These are phyloP conservation scores for Vidua chalybeata DNA, from an alignment of 2,113 vertebrate species.

Conservation along the genomic window DNA sequence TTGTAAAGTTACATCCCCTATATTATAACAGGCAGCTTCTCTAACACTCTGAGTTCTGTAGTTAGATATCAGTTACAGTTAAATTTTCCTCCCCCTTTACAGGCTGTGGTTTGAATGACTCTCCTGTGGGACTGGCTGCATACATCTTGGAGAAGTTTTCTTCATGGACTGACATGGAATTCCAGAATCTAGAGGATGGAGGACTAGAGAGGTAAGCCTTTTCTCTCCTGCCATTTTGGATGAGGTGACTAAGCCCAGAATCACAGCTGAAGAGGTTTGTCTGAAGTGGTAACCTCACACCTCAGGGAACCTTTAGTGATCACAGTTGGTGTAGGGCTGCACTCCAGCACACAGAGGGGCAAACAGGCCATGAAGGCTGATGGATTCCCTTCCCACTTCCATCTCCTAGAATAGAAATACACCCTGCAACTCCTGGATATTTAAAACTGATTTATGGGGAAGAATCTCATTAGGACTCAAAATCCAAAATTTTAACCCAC, in stretches of 20 bases:
- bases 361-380: background rate
- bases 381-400: background rate
- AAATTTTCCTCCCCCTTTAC: background rate
- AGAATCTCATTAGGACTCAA: background rate
- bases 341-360: background rate
- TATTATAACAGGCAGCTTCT: background rate
- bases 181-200: conserved; percentile 72
- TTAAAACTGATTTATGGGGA: background rate
- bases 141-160: conserved; percentile 83
- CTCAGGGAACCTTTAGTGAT: background rate
- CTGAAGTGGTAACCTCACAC: background rate
- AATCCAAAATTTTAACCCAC: background rate
- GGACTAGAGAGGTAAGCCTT: conserved; percentile 72
- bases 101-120: conserved; percentile 79
- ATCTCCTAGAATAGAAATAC: background rate
- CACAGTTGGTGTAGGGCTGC: background rate
- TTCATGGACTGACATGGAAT: conserved; percentile 70
- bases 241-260: background rate
- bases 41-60: background rate
- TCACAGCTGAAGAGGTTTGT: background rate
- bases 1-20: background rate
- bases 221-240: background rate
- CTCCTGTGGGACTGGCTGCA: conserved; percentile 77
- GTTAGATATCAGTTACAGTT: background rate
- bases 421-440: background rate